Percentiles rank a stretch among this genome's conserved stretches.
These are phyloP conservation scores for Tenrec ecaudatus DNA, from an alignment of 2,113 vertebrate genomes.

Conservation along the genomic window DNA sequence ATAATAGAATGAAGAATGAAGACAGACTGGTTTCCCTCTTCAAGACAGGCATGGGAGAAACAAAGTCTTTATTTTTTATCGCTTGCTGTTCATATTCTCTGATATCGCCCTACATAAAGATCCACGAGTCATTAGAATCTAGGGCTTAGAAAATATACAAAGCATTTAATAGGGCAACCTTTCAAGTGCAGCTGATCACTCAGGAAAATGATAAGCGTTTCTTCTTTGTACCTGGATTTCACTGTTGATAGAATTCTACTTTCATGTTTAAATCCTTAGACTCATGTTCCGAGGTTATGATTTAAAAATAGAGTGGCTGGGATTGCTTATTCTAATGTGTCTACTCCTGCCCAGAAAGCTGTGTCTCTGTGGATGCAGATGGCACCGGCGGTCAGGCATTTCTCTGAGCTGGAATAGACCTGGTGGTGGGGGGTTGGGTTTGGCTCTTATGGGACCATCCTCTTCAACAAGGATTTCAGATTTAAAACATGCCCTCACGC, in stretches of 20 bases:
- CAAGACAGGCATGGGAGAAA: not conserved
- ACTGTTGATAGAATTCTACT: constrained; percentile 8
- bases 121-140: not conserved
- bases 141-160: not conserved
- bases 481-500: constrained; percentile 35
- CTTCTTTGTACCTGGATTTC: not conserved
- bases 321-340: not conserved
- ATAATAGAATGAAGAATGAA: not conserved
- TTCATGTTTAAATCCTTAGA: not conserved
- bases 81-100: not conserved
- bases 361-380: not conserved
- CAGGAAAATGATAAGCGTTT: not conserved
- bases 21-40: not conserved
- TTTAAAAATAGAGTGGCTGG: constrained; percentile 26
- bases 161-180: not conserved
- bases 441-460: not conserved
- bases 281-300: constrained; percentile 34
- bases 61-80: not conserved
- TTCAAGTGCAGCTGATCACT: not conserved
- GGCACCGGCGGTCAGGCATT: too few species aligned
- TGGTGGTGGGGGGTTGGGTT: too few species aligned
- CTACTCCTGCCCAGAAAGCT: not conserved
- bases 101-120: not conserved
- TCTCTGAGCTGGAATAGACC: too few species aligned
- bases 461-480: not conserved